Conservation (phyloP, 2,888 invertebrate genomes). For the Cosmia trapezina region DNA sequence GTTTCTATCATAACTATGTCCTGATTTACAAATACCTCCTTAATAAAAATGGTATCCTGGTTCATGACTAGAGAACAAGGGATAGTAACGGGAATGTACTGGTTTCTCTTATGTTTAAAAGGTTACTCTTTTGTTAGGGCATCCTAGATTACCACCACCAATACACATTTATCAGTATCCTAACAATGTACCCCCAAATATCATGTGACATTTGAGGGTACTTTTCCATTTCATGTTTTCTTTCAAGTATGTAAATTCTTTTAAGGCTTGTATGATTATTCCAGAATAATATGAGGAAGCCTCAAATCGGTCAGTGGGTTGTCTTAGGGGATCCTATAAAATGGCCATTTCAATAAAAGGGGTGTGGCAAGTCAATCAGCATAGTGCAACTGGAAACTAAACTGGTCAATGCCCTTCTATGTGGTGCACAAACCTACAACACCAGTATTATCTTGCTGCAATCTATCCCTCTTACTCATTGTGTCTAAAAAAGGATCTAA, state of each 20-base stretch:
- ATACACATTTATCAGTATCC: no score
- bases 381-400: slow-evolving; percentile 14
- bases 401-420: slow-evolving; percentile 9
- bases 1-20: not conserved
- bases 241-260: not conserved
- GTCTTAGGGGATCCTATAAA: no score
- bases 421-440: slow-evolving; percentile 4
- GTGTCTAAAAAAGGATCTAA: not conserved
- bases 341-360: slow-evolving; percentile 3
- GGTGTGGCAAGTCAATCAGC: slow-evolving; percentile 43
- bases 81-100: not conserved
- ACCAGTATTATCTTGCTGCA: not conserved
- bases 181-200: not conserved
- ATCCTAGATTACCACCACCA: not conserved
- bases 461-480: not conserved
- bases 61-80: not conserved
- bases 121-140: not conserved
- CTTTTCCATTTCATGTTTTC: not conserved
- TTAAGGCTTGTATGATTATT: not conserved
- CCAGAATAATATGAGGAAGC: not conserved
- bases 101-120: not conserved
- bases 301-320: no score
- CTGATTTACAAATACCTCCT: not conserved
- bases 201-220: not conserved
- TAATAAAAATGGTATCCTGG: not conserved